These are phyloP conservation scores for Varroa destructor DNA, from an alignment of 1,140 invertebrate genomes.

Conservation along the genomic window DNA sequence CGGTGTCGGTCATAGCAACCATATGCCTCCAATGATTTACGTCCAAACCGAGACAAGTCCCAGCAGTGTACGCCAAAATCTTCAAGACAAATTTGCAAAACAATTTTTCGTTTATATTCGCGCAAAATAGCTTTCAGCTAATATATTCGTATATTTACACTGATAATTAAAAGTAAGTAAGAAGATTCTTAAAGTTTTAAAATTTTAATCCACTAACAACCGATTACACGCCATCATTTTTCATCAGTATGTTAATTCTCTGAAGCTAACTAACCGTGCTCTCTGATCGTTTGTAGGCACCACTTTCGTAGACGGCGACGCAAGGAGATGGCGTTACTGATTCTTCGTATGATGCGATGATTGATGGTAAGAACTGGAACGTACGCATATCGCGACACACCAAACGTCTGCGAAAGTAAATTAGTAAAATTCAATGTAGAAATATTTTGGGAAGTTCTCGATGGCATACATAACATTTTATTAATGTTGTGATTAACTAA, in stretches of 20 bases:
- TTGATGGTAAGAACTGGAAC: slow-evolving; percentile 1
- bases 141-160: no score
- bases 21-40: slow-evolving; percentile 23
- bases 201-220: no score
- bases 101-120: not conserved
- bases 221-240: not conserved
- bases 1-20: slow-evolving; percentile 1
- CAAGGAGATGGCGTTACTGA: not conserved
- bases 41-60: slow-evolving; percentile 4
- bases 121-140: not conserved
- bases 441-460: no score
- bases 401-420: no score
- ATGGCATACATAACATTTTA: no score
- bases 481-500: no score
- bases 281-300: slow-evolving; percentile 8
- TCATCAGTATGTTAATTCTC: not conserved
- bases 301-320: slow-evolving; percentile 9
- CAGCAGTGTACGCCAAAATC: slow-evolving; percentile 12
- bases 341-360: slow-evolving; percentile 7
- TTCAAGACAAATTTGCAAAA: not conserved
- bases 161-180: no score
- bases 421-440: no score
- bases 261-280: slow-evolving; percentile 1
- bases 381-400: slow-evolving; percentile 3
- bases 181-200: no score